Evolutionary conservation across 2,797 vertebrate genomes (phyloP).

Genomic region (Catostomus latipinnis): DNA sequence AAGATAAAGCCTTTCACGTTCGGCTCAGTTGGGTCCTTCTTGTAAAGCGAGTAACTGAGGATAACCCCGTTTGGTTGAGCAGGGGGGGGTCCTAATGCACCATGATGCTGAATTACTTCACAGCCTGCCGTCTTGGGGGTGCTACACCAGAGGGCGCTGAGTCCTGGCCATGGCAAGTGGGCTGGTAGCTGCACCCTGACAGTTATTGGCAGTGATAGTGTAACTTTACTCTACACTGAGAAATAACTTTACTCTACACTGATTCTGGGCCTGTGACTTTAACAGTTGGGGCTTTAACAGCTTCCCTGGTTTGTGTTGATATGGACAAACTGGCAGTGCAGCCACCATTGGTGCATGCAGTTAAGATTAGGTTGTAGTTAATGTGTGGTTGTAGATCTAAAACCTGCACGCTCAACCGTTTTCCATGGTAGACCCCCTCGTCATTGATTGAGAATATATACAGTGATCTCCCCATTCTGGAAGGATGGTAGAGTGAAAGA

Average conservation of each 20-base stretch:
- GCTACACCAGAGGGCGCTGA: conserved; percentile 85
- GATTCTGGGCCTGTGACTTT: conserved; percentile 88
- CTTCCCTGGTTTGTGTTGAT: conserved; percentile 80
- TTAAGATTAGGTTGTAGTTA: conserved; percentile 75
- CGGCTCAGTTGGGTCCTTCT: conserved; percentile 77
- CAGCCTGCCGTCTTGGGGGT: conserved; percentile 79
- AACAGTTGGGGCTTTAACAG: conserved; percentile 76
- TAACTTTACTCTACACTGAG: conserved; percentile 88
- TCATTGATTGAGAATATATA: conserved; percentile 80
- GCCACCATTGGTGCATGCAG: conserved; percentile 87
- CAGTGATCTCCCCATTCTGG: conserved; percentile 85
- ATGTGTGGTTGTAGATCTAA: conserved; percentile 81
- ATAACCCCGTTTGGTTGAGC: conserved; percentile 84
- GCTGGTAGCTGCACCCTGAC: conserved; percentile 81
- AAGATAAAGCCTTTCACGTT: conserved; percentile 71
- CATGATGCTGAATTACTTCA: conserved; percentile 76
- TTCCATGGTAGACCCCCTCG: conserved; percentile 77
- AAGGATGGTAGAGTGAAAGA: conserved; percentile 82
- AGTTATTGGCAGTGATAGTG: conserved; percentile 84
- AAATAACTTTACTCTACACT: conserved; percentile 78
- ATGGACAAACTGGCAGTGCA: conserved; percentile 79
- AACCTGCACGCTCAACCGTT: conserved; percentile 65
- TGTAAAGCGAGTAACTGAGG: conserved; percentile 83
- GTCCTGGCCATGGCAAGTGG: conserved; percentile 77
- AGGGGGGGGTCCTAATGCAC: conserved; percentile 84